Base-by-base conservation (phyloP, 2,888 invertebrate genomes). In the Caenorhabditis sp. region DNA sequence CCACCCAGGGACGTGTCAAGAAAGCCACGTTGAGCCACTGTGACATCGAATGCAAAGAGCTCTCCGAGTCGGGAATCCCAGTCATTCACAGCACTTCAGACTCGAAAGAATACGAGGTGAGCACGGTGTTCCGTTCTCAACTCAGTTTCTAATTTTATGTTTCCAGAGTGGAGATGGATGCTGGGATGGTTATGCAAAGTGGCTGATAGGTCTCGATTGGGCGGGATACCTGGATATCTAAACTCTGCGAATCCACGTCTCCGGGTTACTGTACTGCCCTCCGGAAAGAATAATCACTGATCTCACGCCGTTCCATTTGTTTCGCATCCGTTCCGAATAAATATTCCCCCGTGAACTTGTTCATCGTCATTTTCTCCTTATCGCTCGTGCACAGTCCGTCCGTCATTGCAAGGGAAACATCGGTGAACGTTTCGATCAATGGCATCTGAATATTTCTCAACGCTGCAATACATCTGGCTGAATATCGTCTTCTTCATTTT, bases 201-300 rank as follows among this genome's bases (percentile, higher is more conserved):
- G 83, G 83, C 52, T 83, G 13, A 81, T 83, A n/a, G 83, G 83
- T 15, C 62, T 83, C 27, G 83, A 83, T 43, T 81, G 80, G 82
- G 58, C 53, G 13, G 83, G 75, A 22, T 83, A 77, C 46, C 61
- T 83, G 17, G 82, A 82, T 55, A 45, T 83, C 24, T 70, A 27
- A 52, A 7, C 15, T n/a, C 11, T 37, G 20, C 15, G n/a, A n/a
- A n/a, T n/a, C 39, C 13, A 3, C 20, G 22, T 37, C 8, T 37
- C 22, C 17, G 20, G 15, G 30, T 3, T 20, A 35, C 41, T 50
- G 52, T 41, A 52, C n/a, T 53, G 37, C 37, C 32, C 13, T 17
- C 20, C n/a, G n/a, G n/a, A n/a, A n/a, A n/a, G n/a, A 13, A 26
- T 24, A 24, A 46, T 46, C 24, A 15, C 15, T 15, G 48, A 48